A percentile compares a stretch with the other conserved stretches of the same genome.
Conservation (phyloP, 2,797 vertebrate species). For the Fistularia tabacaria region DNA sequence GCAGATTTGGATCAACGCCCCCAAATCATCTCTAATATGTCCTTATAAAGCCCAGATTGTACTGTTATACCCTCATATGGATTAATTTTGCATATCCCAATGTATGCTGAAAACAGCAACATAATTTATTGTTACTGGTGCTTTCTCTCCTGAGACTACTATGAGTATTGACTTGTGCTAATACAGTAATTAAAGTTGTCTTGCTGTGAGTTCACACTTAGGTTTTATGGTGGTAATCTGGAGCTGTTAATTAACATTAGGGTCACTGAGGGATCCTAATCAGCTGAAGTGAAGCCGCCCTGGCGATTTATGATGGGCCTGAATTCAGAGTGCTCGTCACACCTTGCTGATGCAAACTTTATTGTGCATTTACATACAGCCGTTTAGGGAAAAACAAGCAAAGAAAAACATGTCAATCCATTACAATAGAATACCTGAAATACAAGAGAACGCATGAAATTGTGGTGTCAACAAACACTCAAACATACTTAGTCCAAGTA, state of each 20-base stretch:
- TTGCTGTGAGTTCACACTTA: conserved; percentile 48
- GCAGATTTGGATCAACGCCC: too few species aligned
- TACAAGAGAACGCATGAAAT: too few species aligned
- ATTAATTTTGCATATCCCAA: not conserved
- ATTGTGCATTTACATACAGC: too few species aligned
- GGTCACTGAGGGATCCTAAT: conserved; percentile 64
- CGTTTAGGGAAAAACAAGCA: too few species aligned
- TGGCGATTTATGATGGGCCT: conserved; percentile 58
- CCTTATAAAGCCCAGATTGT: not conserved
- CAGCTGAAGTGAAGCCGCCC: conserved; percentile 51
- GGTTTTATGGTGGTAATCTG: conserved; percentile 72
- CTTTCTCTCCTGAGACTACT: conserved; percentile 33
- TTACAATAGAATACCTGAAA: too few species aligned
- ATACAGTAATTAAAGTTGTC: conserved; percentile 74
- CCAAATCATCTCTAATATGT: not conserved
- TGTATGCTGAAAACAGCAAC: conserved; percentile 6
- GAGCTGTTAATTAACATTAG: conserved; percentile 71
- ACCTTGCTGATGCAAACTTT: not conserved
- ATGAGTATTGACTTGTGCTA: conserved; percentile 69
- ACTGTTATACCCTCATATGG: not conserved
- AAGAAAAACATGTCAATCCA: too few species aligned
- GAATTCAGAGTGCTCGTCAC: conserved; percentile 38
- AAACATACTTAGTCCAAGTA: too few species aligned
- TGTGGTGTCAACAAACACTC: too few species aligned
- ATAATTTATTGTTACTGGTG: conserved; percentile 22